A percentile compares a stretch with the other conserved stretches of the same genome.
Evolutionary conservation across 2,113 vertebrate species (phyloP).

Genomic region (Hemibagrus wyckioides): DNA sequence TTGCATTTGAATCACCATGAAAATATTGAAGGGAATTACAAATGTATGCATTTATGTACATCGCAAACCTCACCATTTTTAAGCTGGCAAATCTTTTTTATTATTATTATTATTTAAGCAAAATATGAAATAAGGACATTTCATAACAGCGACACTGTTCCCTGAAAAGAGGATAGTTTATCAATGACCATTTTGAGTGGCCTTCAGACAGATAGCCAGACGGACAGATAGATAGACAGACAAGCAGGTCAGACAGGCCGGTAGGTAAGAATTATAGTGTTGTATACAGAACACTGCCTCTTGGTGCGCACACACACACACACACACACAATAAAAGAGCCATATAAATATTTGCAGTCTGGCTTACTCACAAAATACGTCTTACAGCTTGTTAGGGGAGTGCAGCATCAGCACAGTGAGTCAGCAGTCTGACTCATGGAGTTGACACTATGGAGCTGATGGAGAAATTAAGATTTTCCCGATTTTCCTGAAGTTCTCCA

Average conservation of each 20-base stretch:
- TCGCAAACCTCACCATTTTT: background rate
- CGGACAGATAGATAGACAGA: background rate
- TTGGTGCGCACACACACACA: background rate
- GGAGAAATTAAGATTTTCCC: background rate
- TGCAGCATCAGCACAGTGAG: slow-evolving; percentile 11
- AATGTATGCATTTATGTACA: background rate
- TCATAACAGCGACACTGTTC: background rate
- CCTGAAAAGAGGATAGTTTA: background rate
- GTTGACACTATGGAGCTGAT: background rate
- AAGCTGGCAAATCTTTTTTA: background rate
- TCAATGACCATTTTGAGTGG: background rate
- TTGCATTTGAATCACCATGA: background rate
- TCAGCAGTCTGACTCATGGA: background rate
- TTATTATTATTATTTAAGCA: background rate
- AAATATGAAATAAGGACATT: background rate
- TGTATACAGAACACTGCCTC: background rate
- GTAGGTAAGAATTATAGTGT: background rate
- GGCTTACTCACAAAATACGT: background rate
- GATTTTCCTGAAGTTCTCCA: background rate
- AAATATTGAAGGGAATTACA: background rate
- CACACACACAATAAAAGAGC: background rate
- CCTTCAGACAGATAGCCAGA: background rate
- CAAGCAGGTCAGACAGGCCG: background rate
- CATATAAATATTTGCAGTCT: background rate
- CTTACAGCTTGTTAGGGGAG: slow-evolving; percentile 2